Base-by-base conservation (phyloP, 2,888 invertebrate genomes). In the Megamerina dolium region DNA sequence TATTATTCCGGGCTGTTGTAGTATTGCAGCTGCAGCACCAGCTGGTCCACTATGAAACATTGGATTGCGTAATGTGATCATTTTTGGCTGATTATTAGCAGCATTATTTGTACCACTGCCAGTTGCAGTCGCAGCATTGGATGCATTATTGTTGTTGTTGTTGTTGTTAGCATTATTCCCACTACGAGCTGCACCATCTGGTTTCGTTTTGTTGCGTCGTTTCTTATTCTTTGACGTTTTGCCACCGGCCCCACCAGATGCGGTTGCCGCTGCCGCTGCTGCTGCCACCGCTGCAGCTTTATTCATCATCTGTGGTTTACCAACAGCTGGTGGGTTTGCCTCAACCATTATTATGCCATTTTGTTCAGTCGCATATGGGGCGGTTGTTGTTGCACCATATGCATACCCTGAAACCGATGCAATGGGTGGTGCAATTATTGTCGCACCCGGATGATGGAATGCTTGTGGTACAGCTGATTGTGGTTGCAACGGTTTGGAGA, bases 11-110 rank as follows among this genome's bases (percentile, higher is more conserved):
- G 51, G 50, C 21, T 41, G 41, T 42, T 60, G 50, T 20, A 50
- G 32, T 31, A 50, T 43, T 30, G 63, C 50, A 27, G 51, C 44
- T 23, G 53, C 40, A 20, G 52, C 49, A 9, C 46, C 42, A 20
- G 51, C 29, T 18, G 49, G 34, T n/a, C 52, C 52, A 37, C 13
- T 74, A 36, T 70, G 62, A 12, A 87, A 87, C 73, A 87, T 83
- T 1, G 87, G 87, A 70, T 87, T 87, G 14, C 85, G 77, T 4
- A 87, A 74, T 0, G 87, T 87, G 37, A 87, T 83, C 78, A 86
- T 86, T 52, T 81, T 80, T 43, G 79, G 74, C 29, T 54, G 56
- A 1, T 42, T 46, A 26, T 32, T 39, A 16, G 27, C 18, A 32
- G 16, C 38, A 30, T 4, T 69, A 66, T 0, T 37, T n/a, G 21